Conservation (phyloP, 2,888 invertebrate genomes). For the Rhorus exstirpatorius region DNA sequence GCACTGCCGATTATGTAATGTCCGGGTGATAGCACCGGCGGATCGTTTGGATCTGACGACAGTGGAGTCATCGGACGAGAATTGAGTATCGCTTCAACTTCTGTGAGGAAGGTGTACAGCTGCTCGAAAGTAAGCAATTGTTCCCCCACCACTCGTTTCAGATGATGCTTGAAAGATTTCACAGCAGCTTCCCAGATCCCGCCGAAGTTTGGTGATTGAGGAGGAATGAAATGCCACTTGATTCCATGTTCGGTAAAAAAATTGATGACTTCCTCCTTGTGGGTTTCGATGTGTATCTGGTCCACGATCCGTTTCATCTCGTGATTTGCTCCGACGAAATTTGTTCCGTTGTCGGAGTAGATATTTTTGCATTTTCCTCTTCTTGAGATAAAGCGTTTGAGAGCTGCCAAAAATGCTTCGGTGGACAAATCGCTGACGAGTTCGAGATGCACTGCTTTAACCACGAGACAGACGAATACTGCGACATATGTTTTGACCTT, state of each 20-base stretch:
- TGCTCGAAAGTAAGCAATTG: conserved; percentile 49
- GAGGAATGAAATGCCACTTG: conserved; percentile 58
- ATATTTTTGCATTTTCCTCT: conserved; percentile 44
- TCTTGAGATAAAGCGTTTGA: conserved; percentile 64
- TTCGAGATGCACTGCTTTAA: conserved; percentile 68
- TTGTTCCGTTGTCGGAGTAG: conserved; percentile 68
- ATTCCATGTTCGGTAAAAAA: conserved; percentile 29
- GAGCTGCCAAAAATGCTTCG: conserved; percentile 67
- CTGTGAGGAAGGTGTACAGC: conserved; percentile 38
- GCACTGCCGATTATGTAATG: conserved; percentile 66
- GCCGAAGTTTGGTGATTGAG: conserved; percentile 53
- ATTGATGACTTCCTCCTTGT: conserved; percentile 19
- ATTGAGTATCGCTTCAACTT: conserved; percentile 53
- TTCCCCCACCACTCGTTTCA: conserved; percentile 31
- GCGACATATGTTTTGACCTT: conserved; percentile 62
- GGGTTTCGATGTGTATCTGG: conserved; percentile 13
- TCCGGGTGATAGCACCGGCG: conserved; percentile 47
- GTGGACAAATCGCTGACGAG: conserved; percentile 65
- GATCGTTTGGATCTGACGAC: conserved; percentile 52
- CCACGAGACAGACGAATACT: conserved; percentile 60
- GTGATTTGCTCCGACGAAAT: conserved; percentile 70
- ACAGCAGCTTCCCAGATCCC: conserved; percentile 65
- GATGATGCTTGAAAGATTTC: conserved; percentile 59
- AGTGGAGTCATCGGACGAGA: conserved; percentile 39
- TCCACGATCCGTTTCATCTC: conserved; percentile 50